Percentiles rank a stretch among this genome's conserved stretches.
Conservation (phyloP, 2,888 invertebrate species). For the Xestia c-nigrum region DNA sequence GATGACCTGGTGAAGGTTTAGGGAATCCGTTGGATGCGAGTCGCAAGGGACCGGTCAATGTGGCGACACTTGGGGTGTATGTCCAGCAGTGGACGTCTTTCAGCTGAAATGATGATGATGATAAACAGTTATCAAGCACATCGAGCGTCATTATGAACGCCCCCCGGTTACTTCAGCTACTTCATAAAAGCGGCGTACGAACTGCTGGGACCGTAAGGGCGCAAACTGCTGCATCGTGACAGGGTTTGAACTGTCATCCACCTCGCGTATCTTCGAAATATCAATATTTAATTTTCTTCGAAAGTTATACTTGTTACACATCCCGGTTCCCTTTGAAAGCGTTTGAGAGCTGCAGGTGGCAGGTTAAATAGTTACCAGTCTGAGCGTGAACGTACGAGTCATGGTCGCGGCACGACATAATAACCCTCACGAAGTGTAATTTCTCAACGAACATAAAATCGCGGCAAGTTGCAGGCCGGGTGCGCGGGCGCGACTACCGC, state of each 20-base stretch:
- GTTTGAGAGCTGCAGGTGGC: background rate
- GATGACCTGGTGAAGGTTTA: no score
- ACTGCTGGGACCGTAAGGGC: background rate
- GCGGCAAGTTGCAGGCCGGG: background rate
- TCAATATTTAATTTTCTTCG: background rate
- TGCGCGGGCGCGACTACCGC: background rate
- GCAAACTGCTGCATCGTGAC: background rate
- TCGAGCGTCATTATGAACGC: background rate
- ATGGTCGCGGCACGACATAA: background rate
- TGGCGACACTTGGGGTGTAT: no score
- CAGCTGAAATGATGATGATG: no score
- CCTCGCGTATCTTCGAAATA: background rate
- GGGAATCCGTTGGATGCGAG: no score
- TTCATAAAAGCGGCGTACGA: background rate
- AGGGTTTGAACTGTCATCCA: background rate
- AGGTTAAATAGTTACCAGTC: background rate
- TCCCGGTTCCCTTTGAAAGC: background rate
- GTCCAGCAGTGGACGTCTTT: no score
- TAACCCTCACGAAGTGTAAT: background rate
- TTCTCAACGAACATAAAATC: slow-evolving; percentile 6
- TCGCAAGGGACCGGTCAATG: no score
- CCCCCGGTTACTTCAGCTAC: background rate
- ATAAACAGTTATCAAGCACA: no score
- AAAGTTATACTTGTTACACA: background rate
- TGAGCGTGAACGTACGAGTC: background rate